phyloP scores from a whole-genome alignment of 2,888 invertebrate genomes.

The Panopea generosa region DNA sequence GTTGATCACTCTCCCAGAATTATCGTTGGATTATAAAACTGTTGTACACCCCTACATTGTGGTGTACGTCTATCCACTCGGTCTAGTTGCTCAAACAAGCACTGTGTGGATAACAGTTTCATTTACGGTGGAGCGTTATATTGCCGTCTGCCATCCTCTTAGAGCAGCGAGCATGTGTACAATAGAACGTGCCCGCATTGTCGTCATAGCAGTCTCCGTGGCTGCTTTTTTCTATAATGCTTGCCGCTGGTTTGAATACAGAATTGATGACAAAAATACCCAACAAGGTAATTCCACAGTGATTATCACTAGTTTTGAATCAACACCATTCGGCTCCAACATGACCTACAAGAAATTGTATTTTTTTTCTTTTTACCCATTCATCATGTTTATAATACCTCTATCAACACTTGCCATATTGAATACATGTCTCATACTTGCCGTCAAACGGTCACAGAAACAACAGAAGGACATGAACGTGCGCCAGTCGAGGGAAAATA shows the following conservation, averaged over 20 bases:
- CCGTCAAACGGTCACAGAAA: constrained; percentile 95
- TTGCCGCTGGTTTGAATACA: constrained; percentile 88
- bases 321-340: constrained; percentile 90
- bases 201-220: constrained; percentile 92
- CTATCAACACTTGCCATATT: constrained; percentile 94
- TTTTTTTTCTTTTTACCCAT: constrained; percentile 97
- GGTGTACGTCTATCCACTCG: constrained; percentile 88
- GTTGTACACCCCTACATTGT: constrained; percentile 79
- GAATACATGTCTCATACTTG: constrained; percentile 92
- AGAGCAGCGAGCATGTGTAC: constrained; percentile 96
- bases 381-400: constrained; percentile 97
- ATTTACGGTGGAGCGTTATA: constrained; percentile 94
- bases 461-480: constrained; percentile 96
- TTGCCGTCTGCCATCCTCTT: constrained; percentile 92
- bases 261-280: constrained; percentile 44
- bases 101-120: constrained; percentile 94
- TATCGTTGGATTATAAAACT: constrained; percentile 69
- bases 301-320: constrained; percentile 81
- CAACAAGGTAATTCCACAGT: constrained; percentile 33
- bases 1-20: constrained; percentile 77
- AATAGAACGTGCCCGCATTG: constrained; percentile 93
- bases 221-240: constrained; percentile 95
- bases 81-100: constrained; percentile 95
- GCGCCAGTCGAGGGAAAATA: constrained; percentile 95
- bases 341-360: constrained; percentile 92